Conservation (phyloP, 30 jellyfish, hydroid and myxozoan genomes). For the Clytia hemisphaerica region DNA sequence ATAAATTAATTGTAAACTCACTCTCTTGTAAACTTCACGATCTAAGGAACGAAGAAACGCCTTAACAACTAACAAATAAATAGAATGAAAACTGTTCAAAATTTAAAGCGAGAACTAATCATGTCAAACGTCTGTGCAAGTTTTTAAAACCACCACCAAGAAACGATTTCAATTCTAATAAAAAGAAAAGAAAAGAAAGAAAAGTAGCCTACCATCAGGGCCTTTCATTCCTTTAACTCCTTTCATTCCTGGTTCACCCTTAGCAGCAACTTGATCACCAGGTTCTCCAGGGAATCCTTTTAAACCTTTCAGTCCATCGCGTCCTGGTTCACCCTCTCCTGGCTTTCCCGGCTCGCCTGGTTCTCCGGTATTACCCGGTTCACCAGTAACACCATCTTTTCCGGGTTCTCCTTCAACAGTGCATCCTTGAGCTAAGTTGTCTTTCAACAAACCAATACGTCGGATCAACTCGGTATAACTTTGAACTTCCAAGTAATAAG, state of each 20-base stretch:
- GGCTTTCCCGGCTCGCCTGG: constrained; percentile 61
- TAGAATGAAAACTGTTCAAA: too few relatives aligned
- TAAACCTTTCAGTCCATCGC: constrained; percentile 50
- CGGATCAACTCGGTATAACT: constrained; percentile 41
- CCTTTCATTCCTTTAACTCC: constrained; percentile 79
- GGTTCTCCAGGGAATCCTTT: constrained; percentile 44
- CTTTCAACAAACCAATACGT: constrained; percentile 15
- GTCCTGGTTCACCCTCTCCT: constrained; percentile 62
- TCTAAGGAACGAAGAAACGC: too few relatives aligned
- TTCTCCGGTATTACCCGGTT: constrained; percentile 49
- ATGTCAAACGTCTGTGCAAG: too few relatives aligned
- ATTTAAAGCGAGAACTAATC: too few relatives aligned
- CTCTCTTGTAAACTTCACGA: background rate
- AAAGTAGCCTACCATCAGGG: background rate
- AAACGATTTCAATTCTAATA: too few relatives aligned
- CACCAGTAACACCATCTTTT: constrained; percentile 49
- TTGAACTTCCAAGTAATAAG: constrained; percentile 39
- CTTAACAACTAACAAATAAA: background rate
- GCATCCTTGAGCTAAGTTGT: constrained; percentile 6
- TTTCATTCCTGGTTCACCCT: constrained; percentile 36
- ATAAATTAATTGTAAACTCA: too few relatives aligned
- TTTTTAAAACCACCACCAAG: too few relatives aligned
- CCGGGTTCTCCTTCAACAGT: constrained; percentile 35
- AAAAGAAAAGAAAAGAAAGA: background rate
- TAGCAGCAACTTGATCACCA: background rate